Evolutionary conservation across 2,113 vertebrate species (phyloP).

Genomic region (Tupaia chinensis): DNA sequence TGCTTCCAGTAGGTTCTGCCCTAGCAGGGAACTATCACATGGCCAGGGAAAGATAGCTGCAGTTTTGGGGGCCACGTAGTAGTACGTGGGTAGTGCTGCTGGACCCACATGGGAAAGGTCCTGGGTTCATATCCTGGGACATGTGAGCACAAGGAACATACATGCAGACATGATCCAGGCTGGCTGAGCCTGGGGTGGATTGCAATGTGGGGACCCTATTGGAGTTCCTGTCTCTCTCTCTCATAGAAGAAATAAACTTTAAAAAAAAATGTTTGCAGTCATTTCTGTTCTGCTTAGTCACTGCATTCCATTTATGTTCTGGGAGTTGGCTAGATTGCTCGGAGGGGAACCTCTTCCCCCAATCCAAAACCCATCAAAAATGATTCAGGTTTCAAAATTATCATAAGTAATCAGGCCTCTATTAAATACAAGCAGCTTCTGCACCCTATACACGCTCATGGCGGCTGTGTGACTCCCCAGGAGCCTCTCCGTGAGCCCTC

Average conservation of each 20-base stretch:
- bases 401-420: neutral
- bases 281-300: neutral
- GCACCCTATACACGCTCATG: neutral
- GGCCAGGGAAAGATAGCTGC: neutral
- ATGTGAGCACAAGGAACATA: too few species aligned
- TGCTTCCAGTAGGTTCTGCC: neutral
- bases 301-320: neutral
- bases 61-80: too few species aligned
- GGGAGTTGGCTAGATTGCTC: neutral
- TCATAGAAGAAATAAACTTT: too few species aligned
- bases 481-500: neutral
- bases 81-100: too few species aligned
- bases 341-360: neutral
- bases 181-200: too few species aligned
- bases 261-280: too few species aligned
- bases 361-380: neutral
- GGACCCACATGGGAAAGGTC: too few species aligned
- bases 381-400: neutral
- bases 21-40: fast-evolving
- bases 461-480: neutral
- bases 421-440: neutral
- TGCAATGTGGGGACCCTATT: too few species aligned
- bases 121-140: too few species aligned
- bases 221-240: too few species aligned
- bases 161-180: too few species aligned